Conservation (phyloP, 1,140 invertebrate genomes). For the Latrodectus geometricus region DNA sequence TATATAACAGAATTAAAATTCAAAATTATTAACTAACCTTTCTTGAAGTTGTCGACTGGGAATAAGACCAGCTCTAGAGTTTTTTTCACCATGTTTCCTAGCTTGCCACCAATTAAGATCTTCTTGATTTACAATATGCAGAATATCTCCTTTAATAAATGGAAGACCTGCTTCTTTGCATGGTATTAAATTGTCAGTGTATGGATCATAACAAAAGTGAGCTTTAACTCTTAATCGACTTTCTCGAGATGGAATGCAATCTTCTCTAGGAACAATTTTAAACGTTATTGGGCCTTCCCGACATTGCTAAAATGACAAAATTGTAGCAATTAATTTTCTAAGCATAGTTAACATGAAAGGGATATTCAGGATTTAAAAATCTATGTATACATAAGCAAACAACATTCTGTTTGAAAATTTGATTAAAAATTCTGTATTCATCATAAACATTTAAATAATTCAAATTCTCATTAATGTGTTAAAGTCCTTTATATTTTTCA, state of each 20-base stretch:
- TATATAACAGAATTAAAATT: too few species aligned
- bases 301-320: slow-evolving; percentile 75
- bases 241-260: slow-evolving; percentile 75
- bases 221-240: slow-evolving; percentile 82
- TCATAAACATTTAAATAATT: too few species aligned
- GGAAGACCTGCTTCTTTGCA: slow-evolving; percentile 95
- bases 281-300: slow-evolving; percentile 95
- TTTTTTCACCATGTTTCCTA: slow-evolving; percentile 86
- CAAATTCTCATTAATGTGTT: too few species aligned
- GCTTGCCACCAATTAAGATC: slow-evolving; percentile 98
- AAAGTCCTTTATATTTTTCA: too few species aligned
- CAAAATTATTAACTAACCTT: slow-evolving; percentile 70
- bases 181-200: slow-evolving; percentile 90
- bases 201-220: slow-evolving; percentile 90
- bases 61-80: slow-evolving; percentile 91
- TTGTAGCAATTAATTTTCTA: too few species aligned
- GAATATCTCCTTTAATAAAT: slow-evolving; percentile 90
- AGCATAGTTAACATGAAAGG: too few species aligned
- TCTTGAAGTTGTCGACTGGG: slow-evolving; percentile 94
- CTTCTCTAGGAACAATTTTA: slow-evolving; percentile 91
- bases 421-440: too few species aligned
- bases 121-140: slow-evolving; percentile 97
- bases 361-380: too few species aligned
- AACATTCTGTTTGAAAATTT: too few species aligned
- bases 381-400: too few species aligned